These are phyloP conservation scores for Gila robusta DNA, from an alignment of 2,797 vertebrate species.

Conservation along the genomic window DNA sequence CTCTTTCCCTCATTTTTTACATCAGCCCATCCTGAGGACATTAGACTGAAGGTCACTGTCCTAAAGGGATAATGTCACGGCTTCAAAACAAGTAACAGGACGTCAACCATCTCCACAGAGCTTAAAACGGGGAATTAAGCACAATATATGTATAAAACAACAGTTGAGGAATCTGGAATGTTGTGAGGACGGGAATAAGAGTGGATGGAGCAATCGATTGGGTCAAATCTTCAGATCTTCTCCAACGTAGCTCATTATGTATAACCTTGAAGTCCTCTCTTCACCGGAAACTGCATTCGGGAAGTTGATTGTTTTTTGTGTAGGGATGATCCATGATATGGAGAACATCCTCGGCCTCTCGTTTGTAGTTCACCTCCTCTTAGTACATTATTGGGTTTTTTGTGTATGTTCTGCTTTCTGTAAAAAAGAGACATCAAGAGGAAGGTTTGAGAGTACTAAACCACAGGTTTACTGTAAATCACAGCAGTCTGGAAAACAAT, in stretches of 20 bases:
- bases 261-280: slow-evolving; percentile 1
- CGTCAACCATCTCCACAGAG: not conserved
- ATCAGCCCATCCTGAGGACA: not conserved
- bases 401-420: slow-evolving; percentile 48
- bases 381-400: slow-evolving; percentile 41
- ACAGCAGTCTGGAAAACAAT: not conserved
- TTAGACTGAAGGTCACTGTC: slow-evolving; percentile 31
- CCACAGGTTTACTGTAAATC: not conserved
- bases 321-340: not conserved
- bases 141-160: slow-evolving; percentile 30
- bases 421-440: not conserved
- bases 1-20: not conserved
- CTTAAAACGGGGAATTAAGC: not conserved
- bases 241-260: not conserved
- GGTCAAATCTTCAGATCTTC: not conserved
- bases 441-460: slow-evolving; percentile 1
- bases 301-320: slow-evolving; percentile 22
- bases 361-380: not conserved
- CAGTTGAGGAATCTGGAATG: slow-evolving; percentile 19
- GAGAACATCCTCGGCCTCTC: not conserved
- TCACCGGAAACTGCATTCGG: not conserved
- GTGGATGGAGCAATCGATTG: not conserved
- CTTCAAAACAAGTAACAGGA: slow-evolving; percentile 16
- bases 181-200: not conserved
- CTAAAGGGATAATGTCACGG: slow-evolving; percentile 10